Evolutionary conservation across 2,888 invertebrate species (phyloP).

Genomic region (Flexamia atlantica): DNA sequence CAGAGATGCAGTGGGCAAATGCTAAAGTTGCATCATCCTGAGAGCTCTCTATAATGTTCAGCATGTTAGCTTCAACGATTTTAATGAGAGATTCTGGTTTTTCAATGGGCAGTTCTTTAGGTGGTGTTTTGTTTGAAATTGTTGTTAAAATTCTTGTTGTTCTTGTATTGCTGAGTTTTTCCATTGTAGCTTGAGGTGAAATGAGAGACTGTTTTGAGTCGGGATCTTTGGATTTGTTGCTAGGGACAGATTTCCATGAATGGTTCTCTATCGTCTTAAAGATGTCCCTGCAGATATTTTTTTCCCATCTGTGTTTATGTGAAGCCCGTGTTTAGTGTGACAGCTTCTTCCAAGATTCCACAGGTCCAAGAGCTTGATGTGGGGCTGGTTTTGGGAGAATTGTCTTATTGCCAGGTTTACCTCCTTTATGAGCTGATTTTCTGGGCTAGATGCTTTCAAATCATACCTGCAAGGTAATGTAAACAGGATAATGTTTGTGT

Average conservation of each 20-base stretch:
- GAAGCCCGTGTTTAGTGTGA: background rate
- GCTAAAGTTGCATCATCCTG: background rate
- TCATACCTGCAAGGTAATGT: conserved; percentile 16
- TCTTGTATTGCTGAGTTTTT: background rate
- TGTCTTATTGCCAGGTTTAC: background rate
- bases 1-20: conserved; percentile 28
- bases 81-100: background rate
- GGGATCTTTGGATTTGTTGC: background rate
- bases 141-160: too few species aligned
- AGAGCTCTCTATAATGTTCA: background rate
- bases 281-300: background rate
- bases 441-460: background rate
- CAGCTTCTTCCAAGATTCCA: conserved; percentile 9
- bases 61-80: background rate
- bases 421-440: conserved; percentile 1
- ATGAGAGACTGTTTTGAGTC: background rate
- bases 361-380: conserved; percentile 1
- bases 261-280: background rate
- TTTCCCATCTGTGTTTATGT: background rate
- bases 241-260: background rate
- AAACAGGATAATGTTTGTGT: background rate
- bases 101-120: background rate
- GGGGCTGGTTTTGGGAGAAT: background rate
- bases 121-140: too few species aligned
- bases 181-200: background rate